Base-by-base conservation (phyloP, 2,888 invertebrate species). In the Alloplasta piceator region DNA sequence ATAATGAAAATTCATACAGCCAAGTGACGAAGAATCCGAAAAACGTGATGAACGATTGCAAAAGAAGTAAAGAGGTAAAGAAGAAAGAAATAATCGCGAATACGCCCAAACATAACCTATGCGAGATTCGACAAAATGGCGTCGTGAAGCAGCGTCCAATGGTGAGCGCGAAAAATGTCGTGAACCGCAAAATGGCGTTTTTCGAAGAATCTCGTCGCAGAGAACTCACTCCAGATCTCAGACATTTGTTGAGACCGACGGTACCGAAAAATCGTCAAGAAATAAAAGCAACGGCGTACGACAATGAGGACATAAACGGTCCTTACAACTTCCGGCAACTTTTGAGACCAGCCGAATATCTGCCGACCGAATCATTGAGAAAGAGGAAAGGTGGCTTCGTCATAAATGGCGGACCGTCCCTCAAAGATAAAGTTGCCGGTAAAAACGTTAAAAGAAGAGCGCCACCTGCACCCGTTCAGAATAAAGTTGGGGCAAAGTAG, bases 291-390 rank as follows among this genome's bases (percentile, higher is more conserved):
- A 84, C 79, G 26, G 86, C 90, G 58, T 88, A 89, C 67, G 93
- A 94, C 39, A 93, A 93, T 12, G 94, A 94, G 83, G 95, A 95
- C 84, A 93, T 93, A 7, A 94, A 94, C 58, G 95, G 95, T 0
- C 95, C 95, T 0, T 96, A 95, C 89, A 94, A 96, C 86, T 96
- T 96, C 87, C 93, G 95, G 63, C 95, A 95, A 85, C 89, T 95
- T 10, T 90, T 96, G 3, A 92, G 95, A 82, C 95, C 95, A 0
- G 95, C 95, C 0, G 92, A 94, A 75, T 93, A 93, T 80, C 94
- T 95, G 1, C 95, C 96, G 0, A 96, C 96, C 0, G 95, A 96
- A 84, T 95, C 95, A 58, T 92, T 96, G 67, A 93, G 95, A 26
- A 95, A 95, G 87, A 92, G 95, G 14, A 95, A 95, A 90, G 94